phyloP scores from a whole-genome alignment of 2,888 invertebrate species.

The Formica aserva region DNA sequence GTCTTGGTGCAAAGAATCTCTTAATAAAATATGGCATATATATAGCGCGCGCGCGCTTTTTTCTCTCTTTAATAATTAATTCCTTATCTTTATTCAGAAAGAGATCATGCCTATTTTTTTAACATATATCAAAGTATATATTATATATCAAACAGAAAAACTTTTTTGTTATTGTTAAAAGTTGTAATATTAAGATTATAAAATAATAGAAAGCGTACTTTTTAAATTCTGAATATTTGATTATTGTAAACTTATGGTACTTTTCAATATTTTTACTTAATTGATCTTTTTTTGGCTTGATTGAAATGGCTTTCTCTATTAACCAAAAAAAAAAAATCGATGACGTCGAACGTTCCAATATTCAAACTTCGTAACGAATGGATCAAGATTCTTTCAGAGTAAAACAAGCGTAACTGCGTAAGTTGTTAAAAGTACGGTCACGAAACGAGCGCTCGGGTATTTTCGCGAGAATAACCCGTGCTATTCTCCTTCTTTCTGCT shows the following conservation, averaged over 20 bases:
- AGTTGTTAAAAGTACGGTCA: conserved; percentile 4
- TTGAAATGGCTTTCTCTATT: neutral
- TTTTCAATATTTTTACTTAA: neutral
- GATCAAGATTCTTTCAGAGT: conserved; percentile 19
- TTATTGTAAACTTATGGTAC: neutral
- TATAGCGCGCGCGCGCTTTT: neutral
- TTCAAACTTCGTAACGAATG: conserved; percentile 20
- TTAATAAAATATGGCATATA: neutral
- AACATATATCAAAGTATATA: too few relatives aligned
- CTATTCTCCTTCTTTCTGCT: neutral
- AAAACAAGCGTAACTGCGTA: conserved; percentile 6
- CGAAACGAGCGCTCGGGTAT: neutral
- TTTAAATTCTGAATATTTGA: neutral
- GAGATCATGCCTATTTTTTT: neutral
- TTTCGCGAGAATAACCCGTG: neutral
- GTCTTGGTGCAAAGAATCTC: neutral
- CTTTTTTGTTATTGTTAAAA: neutral
- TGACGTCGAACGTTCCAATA: conserved; percentile 1
- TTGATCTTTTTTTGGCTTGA: neutral
- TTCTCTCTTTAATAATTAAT: conserved; percentile 1
- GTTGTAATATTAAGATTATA: neutral
- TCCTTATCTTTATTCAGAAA: neutral
- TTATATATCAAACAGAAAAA: neutral
- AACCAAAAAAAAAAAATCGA: neutral
- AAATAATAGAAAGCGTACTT: neutral